Base-by-base conservation (phyloP, 2,797 vertebrate species). In the Tinamus major region DNA sequence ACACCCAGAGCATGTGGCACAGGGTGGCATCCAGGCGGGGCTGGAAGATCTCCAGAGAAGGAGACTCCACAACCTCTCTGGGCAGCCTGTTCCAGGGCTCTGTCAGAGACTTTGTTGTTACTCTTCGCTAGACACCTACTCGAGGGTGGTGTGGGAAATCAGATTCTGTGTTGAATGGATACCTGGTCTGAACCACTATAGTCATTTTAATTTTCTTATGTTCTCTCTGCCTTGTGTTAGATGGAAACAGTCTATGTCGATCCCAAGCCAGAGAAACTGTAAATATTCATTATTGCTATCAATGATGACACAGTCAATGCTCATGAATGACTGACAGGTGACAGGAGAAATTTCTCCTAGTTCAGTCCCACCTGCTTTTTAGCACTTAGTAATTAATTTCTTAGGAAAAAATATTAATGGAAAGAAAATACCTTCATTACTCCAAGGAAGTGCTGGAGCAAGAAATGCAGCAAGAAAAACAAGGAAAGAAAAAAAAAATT, bases 101-200 rank as follows among this genome's bases (percentile, higher is more conserved):
- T 48, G 46, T 10, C 3, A 46, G 1, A 3, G 3, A 29, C 48
- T 26, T 3, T 41, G 33, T 15, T 31, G 11, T 42, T n/a, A 18
- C 41, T 26, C 48, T 35, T 48, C 9, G 48, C 13, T 20, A 41
- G 33, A 9, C 39, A 46, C 11, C 29, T 68, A 41, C 39, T n/a
- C 12, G 13, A 12, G 51, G 26, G 72, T 35, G 17, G 59, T 29
- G 10, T 4, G 59, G 19, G 20, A 53, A 44, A 31, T 19, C 42
- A 23, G 15, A 24, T 24, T 1, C 41, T 7, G 41, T 14, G 9
- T 5, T 67, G 62, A 53, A 72, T 3, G 3, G 29, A 31, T 9
- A 20, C 13, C 41, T 67, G 61, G 24, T 55, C 53, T 89, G 71
- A 70, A 64, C 27, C n/a, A 41, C 33, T 48, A 41, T 7, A 31